Evolutionary conservation across 2,797 vertebrate genomes (phyloP), one percentile per base, ranked within the genome.

Genomic region (Enteromius fasciolatus): DNA sequence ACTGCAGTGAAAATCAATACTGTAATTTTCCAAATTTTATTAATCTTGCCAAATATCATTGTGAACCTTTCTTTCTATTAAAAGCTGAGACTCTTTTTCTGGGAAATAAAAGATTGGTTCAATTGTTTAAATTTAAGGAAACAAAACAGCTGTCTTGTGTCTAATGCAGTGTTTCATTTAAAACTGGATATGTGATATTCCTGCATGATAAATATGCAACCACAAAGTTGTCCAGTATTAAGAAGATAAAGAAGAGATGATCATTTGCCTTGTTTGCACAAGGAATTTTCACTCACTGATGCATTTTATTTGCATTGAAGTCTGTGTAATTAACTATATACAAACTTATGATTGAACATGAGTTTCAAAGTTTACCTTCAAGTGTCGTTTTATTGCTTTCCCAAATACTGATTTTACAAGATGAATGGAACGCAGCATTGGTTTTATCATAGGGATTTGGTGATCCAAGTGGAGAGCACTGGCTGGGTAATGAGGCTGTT

Each of bases 401-500:
- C 48, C 48, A 54, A 74, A 73, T 36, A 20, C 70, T 12, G 33
- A 74, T 31, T 74, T 54, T 36, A 36, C 31, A 36, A 36, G 70
- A 74, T 36, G 31, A 54, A 23, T 36, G 11, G 18, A 74, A 74
- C 1, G 10, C 28, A 52, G 2, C 44, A 39, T 17, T 52, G 64
- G 44, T 64, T 52, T 36, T 7, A n/a, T 31, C 4, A 23, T 5
- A 96, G 95, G 95, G 95, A 1, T 96, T 96, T 39, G 95, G 95
- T 1, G 92, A 94, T 1, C 86, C 91, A 15, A 33, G 86, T 0
- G 95, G 93, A 9, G 95, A 96, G 46, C 92, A 96, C 84, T 96
- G 95, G 95, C 81, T 96, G 86, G 95, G 95, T 0, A 96, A 96
- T 46, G 94, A 96, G 25, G 91, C 85, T 5, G 77, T 95, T 78